Conservation (phyloP, 2,113 vertebrate species). For the Pseudonaja textilis region DNA sequence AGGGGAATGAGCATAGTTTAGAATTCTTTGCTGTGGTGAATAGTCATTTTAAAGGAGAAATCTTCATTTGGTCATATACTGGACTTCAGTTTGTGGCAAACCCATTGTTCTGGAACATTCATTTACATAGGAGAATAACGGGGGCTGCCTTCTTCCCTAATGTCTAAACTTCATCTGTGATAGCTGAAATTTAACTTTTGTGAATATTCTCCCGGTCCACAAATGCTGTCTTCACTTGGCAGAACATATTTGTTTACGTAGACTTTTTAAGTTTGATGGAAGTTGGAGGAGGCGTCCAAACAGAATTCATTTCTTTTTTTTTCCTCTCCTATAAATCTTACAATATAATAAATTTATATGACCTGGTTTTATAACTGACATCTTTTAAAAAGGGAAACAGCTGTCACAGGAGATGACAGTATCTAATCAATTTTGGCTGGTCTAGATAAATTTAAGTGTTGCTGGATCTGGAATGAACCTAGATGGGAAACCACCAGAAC, state of each 20-base stretch:
- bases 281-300: background rate
- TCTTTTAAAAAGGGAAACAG: background rate
- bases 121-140: background rate
- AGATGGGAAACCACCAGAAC: background rate
- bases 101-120: background rate
- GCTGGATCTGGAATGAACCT: background rate
- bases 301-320: background rate
- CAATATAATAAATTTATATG: background rate
- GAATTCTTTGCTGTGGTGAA: background rate
- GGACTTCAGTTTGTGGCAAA: background rate
- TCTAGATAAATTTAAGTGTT: background rate
- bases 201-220: background rate
- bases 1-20: background rate
- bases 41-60: background rate
- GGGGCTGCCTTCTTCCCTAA: background rate
- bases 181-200: background rate
- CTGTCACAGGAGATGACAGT: background rate
- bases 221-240: background rate
- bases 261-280: background rate
- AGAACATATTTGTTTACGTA: background rate
- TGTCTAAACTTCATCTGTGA: background rate
- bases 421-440: background rate
- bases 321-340: background rate
- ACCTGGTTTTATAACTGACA: background rate
- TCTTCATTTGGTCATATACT: background rate